Percentiles rank a stretch among this genome's conserved stretches.
These are phyloP conservation scores for Scaptomyza montana DNA, from an alignment of 1,140 invertebrate genomes.

Conservation along the genomic window DNA sequence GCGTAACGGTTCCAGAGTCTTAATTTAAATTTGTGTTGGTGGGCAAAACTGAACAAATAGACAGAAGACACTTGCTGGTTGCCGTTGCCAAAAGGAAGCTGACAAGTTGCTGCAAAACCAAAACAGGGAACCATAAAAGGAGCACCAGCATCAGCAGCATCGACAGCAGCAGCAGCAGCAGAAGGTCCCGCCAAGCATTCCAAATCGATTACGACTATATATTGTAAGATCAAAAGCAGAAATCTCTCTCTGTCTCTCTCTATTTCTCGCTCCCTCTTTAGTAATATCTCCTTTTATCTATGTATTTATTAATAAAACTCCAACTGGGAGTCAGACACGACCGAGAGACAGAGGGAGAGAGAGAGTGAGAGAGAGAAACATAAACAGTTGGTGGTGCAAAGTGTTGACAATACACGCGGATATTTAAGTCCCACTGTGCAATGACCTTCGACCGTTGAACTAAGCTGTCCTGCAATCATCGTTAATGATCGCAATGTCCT, in stretches of 20 bases:
- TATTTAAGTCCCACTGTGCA: slow-evolving; percentile 61
- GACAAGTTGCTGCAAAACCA: slow-evolving; percentile 58
- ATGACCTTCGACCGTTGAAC: slow-evolving; percentile 56
- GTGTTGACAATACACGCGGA: slow-evolving; percentile 65
- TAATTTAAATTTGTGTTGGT: slow-evolving; percentile 38
- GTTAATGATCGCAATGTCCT: slow-evolving; percentile 81
- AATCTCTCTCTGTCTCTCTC: slow-evolving; percentile 8
- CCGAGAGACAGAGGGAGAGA: slow-evolving; percentile 21
- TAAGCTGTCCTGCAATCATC: slow-evolving; percentile 66
- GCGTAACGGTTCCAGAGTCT: slow-evolving; percentile 65
- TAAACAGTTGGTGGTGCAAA: slow-evolving; percentile 78
- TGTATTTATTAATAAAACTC: slow-evolving; percentile 76
- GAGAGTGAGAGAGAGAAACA: slow-evolving; percentile 59
- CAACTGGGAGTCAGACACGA: slow-evolving; percentile 35
- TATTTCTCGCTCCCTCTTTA: background rate
- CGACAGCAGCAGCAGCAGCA: slow-evolving; percentile 14
- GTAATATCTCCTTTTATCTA: background rate
- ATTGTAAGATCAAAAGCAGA: slow-evolving; percentile 58
- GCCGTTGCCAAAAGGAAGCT: slow-evolving; percentile 75
- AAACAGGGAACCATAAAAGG: slow-evolving; percentile 44
- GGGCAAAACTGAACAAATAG: slow-evolving; percentile 26
- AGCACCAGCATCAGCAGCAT: slow-evolving; percentile 32
- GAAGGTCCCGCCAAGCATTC: slow-evolving; percentile 73
- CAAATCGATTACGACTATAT: slow-evolving; percentile 76
- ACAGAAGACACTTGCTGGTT: slow-evolving; percentile 74